These are phyloP conservation scores for Aporophyla nigra DNA, from an alignment of 2,888 invertebrate species.

Conservation along the genomic window DNA sequence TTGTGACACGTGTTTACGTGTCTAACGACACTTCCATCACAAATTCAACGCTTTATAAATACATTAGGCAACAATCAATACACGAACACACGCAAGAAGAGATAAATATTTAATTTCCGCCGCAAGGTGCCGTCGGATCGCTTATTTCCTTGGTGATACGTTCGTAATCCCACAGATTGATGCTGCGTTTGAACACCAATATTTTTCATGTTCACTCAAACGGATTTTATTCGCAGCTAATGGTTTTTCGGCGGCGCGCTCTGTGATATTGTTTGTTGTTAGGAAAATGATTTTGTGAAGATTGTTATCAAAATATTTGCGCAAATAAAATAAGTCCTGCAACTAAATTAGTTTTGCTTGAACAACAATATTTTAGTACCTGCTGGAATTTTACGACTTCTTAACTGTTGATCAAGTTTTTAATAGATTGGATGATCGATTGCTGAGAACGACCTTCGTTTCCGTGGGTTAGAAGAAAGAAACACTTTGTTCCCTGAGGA, in stretches of 20 bases:
- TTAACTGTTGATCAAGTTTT: background rate
- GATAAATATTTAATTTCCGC: constrained; percentile 63
- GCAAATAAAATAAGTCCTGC: background rate
- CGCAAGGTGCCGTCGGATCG: constrained; percentile 46
- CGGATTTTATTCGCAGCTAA: constrained; percentile 42
- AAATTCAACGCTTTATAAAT: constrained; percentile 7
- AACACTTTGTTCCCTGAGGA: background rate
- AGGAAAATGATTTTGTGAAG: constrained; percentile 3
- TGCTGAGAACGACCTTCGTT: background rate
- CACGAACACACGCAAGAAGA: constrained; percentile 30
- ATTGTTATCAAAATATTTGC: constrained; percentile 10
- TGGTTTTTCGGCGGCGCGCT: constrained; percentile 32
- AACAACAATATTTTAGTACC: background rate
- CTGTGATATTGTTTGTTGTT: constrained; percentile 11
- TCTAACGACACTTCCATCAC: background rate
- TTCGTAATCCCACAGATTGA: constrained; percentile 53
- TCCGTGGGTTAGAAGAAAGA: background rate
- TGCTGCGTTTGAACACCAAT: constrained; percentile 35
- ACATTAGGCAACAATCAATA: constrained; percentile 49
- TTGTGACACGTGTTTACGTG: background rate
- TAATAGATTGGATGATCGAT: background rate
- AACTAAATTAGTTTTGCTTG: constrained; percentile 12
- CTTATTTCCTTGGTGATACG: constrained; percentile 49
- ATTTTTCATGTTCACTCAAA: constrained; percentile 45
- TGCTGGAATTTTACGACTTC: background rate